A percentile compares a stretch with the other conserved stretches of the same genome.
phyloP scores from a whole-genome alignment of 2,888 invertebrate species.

The Caenorhabditis angaria region DNA sequence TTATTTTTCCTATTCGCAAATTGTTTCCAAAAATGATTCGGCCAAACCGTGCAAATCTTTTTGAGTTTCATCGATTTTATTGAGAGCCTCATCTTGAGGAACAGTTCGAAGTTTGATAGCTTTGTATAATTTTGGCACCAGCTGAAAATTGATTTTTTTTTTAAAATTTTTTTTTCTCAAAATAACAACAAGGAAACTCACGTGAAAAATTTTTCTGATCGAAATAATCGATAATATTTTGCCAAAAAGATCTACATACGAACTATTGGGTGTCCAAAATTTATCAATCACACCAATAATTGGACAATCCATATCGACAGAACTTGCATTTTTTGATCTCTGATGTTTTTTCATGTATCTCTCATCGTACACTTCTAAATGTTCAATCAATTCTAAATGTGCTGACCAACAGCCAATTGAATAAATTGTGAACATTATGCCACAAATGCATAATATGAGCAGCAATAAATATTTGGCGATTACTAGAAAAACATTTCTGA shows the following conservation, averaged over 20 bases:
- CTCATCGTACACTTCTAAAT: conserved; percentile 39
- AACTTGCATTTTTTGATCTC: conserved; percentile 22
- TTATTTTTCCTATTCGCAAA: conserved; percentile 40
- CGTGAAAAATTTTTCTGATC: conserved; percentile 38
- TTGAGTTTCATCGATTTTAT: conserved; percentile 40
- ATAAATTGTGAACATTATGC: conserved; percentile 31
- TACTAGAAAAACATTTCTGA: conserved; percentile 13
- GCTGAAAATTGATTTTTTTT: background rate
- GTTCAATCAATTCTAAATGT: conserved; percentile 33
- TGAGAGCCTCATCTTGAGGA: conserved; percentile 27
- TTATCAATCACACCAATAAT: conserved; percentile 25
- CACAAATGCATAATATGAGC: conserved; percentile 24
- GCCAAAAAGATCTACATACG: conserved; percentile 35
- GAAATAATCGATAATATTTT: conserved; percentile 42
- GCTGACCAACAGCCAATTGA: conserved; percentile 42
- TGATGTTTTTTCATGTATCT: conserved; percentile 12
- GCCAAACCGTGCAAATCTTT: conserved; percentile 38
- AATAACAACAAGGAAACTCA: conserved; percentile 13
- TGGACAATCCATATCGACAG: conserved; percentile 31
- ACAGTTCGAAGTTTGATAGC: conserved; percentile 34
- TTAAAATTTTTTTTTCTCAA: too few relatives aligned
- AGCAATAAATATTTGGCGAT: conserved; percentile 19
- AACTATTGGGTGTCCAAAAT: conserved; percentile 34
- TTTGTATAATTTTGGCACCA: too few relatives aligned
- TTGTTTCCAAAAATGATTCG: conserved; percentile 37